phyloP scores from a whole-genome alignment of 2,113 vertebrate species.

The Gopherus evgoodei region DNA sequence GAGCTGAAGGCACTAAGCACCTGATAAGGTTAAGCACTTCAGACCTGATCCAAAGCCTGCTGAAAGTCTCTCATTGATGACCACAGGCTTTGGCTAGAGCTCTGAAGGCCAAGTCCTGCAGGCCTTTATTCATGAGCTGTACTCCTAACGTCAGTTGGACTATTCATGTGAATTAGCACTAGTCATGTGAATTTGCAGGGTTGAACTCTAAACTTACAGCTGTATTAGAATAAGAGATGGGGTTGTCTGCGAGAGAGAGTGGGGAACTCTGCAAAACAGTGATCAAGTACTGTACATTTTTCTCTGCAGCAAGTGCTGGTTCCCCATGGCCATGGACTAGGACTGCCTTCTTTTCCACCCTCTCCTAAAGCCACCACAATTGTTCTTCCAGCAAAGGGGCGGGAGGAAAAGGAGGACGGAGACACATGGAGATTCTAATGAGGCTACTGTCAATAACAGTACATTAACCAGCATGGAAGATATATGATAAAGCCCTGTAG shows the following conservation, averaged over 20 bases:
- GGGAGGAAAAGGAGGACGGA: neutral
- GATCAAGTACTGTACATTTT: fast-evolving
- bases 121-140: neutral
- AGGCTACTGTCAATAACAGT: neutral
- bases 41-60: neutral
- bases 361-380: fast-evolving
- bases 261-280: neutral
- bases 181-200: neutral
- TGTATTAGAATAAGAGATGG: fast-evolving
- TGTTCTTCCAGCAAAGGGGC: neutral
- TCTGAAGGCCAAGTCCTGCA: fast-evolving
- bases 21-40: neutral
- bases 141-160: neutral
- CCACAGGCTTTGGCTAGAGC: neutral
- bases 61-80: neutral
- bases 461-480: neutral
- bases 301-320: neutral
- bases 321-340: fast-evolving
- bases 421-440: neutral
- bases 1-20: neutral
- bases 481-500: fast-evolving
- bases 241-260: fast-evolving
- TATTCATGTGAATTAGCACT: fast-evolving
- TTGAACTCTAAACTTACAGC: fast-evolving
- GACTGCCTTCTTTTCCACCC: neutral